A percentile compares a stretch with the other conserved stretches of the same genome.
Conservation (phyloP, 1,140 invertebrate genomes). For the Gonioctena quinquepunctata region DNA sequence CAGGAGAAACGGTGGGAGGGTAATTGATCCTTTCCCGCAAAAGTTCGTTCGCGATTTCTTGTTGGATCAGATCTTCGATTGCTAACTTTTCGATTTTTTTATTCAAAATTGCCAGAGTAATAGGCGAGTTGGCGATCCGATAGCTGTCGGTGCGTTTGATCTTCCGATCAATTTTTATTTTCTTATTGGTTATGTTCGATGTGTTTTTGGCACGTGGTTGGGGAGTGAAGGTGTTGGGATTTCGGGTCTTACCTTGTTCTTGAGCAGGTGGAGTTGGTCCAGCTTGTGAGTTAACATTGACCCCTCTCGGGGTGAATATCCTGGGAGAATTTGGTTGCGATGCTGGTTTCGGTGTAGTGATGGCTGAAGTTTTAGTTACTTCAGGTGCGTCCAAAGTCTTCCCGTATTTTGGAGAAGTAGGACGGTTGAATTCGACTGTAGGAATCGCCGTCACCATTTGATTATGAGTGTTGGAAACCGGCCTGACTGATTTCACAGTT, state of each 20-base stretch:
- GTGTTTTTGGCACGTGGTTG: conserved; percentile 9
- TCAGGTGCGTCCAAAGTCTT: conserved; percentile 66
- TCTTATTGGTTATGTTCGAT: background rate
- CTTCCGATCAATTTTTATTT: conserved; percentile 54
- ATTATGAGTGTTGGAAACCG: conserved; percentile 43
- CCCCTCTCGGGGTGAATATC: conserved; percentile 59
- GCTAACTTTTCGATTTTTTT: conserved; percentile 48
- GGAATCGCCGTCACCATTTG: conserved; percentile 23
- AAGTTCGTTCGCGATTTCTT: conserved; percentile 66
- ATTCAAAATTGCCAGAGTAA: conserved; percentile 57
- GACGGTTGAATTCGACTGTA: conserved; percentile 32
- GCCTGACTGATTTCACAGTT: conserved; percentile 52
- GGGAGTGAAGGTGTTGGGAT: background rate
- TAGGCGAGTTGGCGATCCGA: conserved; percentile 76
- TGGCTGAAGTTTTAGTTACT: conserved; percentile 63
- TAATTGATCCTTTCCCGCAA: conserved; percentile 71
- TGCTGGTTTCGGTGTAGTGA: conserved; percentile 61
- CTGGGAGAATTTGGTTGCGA: conserved; percentile 52
- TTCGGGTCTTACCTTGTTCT: conserved; percentile 62
- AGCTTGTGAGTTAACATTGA: conserved; percentile 72
- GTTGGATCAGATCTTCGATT: conserved; percentile 61
- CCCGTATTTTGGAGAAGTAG: conserved; percentile 60
- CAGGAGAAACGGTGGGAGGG: conserved; percentile 66
- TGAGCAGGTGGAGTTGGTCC: conserved; percentile 63
- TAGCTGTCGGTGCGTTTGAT: conserved; percentile 86